phyloP scores from a whole-genome alignment of 2,113 vertebrate genomes.

The Cryptotis parvus region DNA sequence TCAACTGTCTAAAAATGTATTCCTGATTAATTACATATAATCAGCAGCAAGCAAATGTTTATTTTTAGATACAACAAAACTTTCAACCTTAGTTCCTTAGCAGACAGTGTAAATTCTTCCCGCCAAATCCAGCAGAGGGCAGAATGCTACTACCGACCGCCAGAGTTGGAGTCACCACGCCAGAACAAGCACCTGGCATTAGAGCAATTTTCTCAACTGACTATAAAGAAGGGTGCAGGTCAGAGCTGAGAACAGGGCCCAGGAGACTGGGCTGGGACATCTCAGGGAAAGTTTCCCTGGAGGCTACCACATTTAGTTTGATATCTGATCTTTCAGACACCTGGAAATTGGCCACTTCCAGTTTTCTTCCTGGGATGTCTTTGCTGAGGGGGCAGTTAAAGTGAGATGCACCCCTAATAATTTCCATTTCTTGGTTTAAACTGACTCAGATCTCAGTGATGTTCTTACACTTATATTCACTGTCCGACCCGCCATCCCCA shows the following conservation, averaged over 20 bases:
- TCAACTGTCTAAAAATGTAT: background rate
- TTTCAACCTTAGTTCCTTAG: conserved; percentile 22
- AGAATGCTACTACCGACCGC: background rate
- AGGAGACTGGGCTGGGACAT: background rate
- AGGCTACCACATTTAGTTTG: background rate
- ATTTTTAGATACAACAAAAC: conserved; percentile 26
- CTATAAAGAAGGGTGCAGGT: background rate
- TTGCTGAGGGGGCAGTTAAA: background rate
- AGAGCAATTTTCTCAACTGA: background rate
- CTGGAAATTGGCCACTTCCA: conserved; percentile 28
- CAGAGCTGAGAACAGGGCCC: background rate
- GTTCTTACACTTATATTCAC: no score
- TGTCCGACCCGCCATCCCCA: accelerated
- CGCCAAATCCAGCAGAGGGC: conserved; percentile 73
- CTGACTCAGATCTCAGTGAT: background rate
- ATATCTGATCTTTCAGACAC: conserved; percentile 41
- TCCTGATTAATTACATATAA: conserved; percentile 31
- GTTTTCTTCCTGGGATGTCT: conserved; percentile 3
- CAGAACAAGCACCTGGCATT: background rate
- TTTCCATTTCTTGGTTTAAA: conserved; percentile 11
- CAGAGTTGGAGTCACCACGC: background rate
- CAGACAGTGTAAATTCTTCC: background rate
- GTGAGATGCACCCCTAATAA: background rate
- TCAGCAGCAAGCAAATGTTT: conserved; percentile 53
- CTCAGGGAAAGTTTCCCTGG: background rate